A percentile compares a stretch with the other conserved stretches of the same genome.
These are phyloP conservation scores for Seriola rivoliana DNA, from an alignment of 2,113 vertebrate genomes.

Conservation along the genomic window DNA sequence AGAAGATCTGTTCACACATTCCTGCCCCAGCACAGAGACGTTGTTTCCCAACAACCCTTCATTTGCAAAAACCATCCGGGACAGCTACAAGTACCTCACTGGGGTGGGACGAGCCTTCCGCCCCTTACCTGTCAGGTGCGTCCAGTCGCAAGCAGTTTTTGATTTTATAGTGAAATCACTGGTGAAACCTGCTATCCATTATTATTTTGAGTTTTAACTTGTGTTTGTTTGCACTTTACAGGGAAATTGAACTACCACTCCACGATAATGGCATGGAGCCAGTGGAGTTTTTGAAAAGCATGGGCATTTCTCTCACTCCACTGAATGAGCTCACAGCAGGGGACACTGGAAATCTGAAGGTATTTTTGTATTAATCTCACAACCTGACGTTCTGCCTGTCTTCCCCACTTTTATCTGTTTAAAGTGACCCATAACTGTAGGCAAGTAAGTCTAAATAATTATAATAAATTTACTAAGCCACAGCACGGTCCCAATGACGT, in stretches of 20 bases:
- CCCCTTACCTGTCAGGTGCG: conserved; percentile 77
- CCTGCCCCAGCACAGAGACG: conserved; percentile 86
- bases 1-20: conserved; percentile 84
- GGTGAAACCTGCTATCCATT: background rate
- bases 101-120: conserved; percentile 82
- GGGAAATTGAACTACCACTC: conserved; percentile 84
- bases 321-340: conserved; percentile 71
- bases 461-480: background rate
- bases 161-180: background rate
- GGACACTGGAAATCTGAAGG: conserved; percentile 45
- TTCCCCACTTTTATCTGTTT: background rate
- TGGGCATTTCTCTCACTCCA: conserved; percentile 87
- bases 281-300: conserved; percentile 86
- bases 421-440: background rate
- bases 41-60: conserved; percentile 88
- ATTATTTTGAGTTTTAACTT: conserved; percentile 10
- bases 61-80: conserved; percentile 87
- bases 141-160: background rate
- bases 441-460: background rate
- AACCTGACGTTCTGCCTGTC: background rate
- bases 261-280: conserved; percentile 85
- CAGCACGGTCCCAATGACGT: background rate
- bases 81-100: conserved; percentile 87
- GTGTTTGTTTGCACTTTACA: conserved; percentile 45
- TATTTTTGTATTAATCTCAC: conserved; percentile 19